Evolutionary conservation across 2,113 vertebrate species (phyloP).

Genomic region (Sphyrna mokarran): DNA sequence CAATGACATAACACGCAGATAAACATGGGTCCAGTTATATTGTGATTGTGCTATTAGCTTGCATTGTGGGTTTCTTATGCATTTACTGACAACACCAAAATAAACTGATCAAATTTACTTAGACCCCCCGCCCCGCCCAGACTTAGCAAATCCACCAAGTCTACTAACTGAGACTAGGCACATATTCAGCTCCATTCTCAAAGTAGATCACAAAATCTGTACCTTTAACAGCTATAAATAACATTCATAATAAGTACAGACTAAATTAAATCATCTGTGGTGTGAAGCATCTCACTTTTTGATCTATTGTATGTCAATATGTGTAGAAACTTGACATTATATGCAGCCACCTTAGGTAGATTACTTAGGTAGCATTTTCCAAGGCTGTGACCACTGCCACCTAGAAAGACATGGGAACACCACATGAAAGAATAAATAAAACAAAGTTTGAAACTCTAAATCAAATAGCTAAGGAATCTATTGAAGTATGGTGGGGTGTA

Average conservation of each 20-base stretch:
- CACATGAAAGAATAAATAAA: too few species aligned
- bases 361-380: too few species aligned
- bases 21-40: not conserved
- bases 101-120: not conserved
- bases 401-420: too few species aligned
- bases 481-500: not conserved
- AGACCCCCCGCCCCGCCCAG: not conserved
- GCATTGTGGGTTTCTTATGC: not conserved
- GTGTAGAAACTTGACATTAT: not conserved
- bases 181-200: not conserved
- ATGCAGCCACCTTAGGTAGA: too few species aligned
- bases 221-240: not conserved
- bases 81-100: not conserved
- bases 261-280: not conserved
- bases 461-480: not conserved
- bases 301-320: not conserved
- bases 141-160: too few species aligned
- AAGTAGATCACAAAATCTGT: not conserved
- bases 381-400: too few species aligned
- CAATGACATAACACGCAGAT: not conserved
- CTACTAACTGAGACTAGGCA: not conserved
- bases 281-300: not conserved
- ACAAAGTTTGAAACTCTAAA: not conserved
- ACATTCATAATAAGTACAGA: not conserved
- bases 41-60: not conserved